Evolutionary conservation across 2,113 vertebrate species (phyloP).

Genomic region (Siniperca knerii): DNA sequence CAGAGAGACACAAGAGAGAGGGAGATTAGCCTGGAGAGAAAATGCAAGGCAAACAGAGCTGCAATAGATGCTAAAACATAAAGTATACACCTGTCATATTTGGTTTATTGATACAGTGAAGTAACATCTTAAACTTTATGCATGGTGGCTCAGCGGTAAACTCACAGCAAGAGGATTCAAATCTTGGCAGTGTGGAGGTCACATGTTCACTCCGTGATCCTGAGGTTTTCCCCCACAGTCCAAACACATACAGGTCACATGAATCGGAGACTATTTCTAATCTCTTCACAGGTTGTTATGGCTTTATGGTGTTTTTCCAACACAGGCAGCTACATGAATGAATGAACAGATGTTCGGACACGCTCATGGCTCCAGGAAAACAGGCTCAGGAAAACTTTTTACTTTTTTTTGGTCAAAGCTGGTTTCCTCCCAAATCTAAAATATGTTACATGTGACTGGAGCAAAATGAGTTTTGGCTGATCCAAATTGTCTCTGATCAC

Average conservation of each 20-base stretch:
- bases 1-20: not conserved
- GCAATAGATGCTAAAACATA: not conserved
- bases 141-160: not conserved
- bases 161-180: conserved; percentile 6
- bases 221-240: conserved; percentile 39
- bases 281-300: conserved; percentile 49
- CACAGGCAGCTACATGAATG: conserved; percentile 19
- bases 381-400: not conserved
- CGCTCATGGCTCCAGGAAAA: conserved; percentile 3
- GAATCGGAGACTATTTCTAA: conserved; percentile 63
- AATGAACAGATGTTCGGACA: conserved; percentile 33
- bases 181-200: conserved; percentile 46
- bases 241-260: conserved; percentile 67
- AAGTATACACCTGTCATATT: conserved; percentile 25
- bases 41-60: not conserved
- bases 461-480: not conserved
- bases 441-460: not conserved
- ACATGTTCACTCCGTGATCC: conserved; percentile 57
- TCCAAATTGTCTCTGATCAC: not conserved
- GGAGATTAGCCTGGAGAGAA: not conserved
- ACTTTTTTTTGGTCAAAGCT: not conserved
- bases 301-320: conserved; percentile 62
- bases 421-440: not conserved
- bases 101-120: not conserved
- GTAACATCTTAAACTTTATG: not conserved